Evolutionary conservation across 2,888 invertebrate species (phyloP).

Genomic region (Protula sp.): DNA sequence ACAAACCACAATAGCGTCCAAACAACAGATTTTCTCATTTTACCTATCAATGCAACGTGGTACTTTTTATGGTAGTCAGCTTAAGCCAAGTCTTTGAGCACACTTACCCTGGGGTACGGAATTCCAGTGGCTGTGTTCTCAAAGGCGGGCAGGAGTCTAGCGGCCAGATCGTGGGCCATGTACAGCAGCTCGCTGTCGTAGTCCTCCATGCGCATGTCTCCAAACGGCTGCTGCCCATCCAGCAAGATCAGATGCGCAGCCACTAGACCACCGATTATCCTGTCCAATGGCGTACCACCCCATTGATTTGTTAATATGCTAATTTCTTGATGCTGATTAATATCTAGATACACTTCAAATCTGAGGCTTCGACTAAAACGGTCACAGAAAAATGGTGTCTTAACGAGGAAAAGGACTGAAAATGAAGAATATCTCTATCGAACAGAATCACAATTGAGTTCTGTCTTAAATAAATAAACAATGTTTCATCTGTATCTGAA

Average conservation of each 20-base stretch:
- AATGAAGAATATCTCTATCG: no score
- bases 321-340: neutral
- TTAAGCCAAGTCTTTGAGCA: no score
- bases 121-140: conserved; percentile 60
- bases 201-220: conserved; percentile 51
- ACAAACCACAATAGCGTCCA: no score
- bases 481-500: no score
- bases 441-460: no score
- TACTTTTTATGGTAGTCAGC: no score
- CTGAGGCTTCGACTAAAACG: no score
- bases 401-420: neutral
- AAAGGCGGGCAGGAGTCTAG: conserved; percentile 61
- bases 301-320: neutral
- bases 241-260: conserved; percentile 63
- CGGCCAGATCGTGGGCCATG: conserved; percentile 62
- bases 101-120: conserved; percentile 56
- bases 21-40: no score
- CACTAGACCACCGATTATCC: conserved; percentile 61
- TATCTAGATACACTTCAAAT: no score
- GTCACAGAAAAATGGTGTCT: neutral
- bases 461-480: no score
- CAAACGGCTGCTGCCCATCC: conserved; percentile 59
- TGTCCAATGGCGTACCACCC: no score
- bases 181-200: conserved; percentile 60
- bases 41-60: no score